phyloP scores from a whole-genome alignment of 2,888 invertebrate species.

The Xestia c-nigrum region DNA sequence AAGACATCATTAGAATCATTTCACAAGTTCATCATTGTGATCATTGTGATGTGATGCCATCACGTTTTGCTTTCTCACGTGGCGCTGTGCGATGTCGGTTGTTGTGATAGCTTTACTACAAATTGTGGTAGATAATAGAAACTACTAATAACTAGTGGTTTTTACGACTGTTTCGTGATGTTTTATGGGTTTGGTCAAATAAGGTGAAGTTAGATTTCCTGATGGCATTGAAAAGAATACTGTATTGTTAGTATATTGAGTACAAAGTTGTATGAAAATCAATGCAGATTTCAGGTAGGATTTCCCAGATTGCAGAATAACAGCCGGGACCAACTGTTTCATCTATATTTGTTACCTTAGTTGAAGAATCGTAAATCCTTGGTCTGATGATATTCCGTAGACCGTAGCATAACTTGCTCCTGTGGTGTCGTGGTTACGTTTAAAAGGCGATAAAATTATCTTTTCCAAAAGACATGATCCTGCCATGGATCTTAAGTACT shows the following conservation, averaged over 20 bases:
- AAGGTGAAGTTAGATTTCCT: background rate
- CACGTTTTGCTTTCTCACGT: slow-evolving; percentile 58
- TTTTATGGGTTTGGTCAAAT: slow-evolving; percentile 19
- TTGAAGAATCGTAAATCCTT: too few relatives aligned
- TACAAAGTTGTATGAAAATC: background rate
- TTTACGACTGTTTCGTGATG: slow-evolving; percentile 31
- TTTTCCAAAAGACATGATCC: background rate
- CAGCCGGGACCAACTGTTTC: too few relatives aligned
- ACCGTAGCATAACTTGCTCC: background rate
- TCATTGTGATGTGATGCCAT: slow-evolving; percentile 25
- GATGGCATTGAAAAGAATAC: background rate
- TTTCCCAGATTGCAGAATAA: background rate
- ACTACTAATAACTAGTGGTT: background rate
- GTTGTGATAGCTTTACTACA: slow-evolving; percentile 35
- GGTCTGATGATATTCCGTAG: too few relatives aligned
- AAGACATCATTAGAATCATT: slow-evolving; percentile 31
- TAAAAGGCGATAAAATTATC: background rate
- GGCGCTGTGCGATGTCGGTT: slow-evolving; percentile 6
- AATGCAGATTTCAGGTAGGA: background rate
- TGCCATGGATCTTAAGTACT: background rate
- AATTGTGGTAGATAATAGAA: slow-evolving; percentile 28
- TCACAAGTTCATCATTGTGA: slow-evolving; percentile 32
- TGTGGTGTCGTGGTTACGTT: background rate
- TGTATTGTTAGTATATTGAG: background rate
- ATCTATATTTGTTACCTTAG: too few relatives aligned